phyloP scores from a whole-genome alignment of 2,888 invertebrate genomes.

The Phymatocera aterrima region DNA sequence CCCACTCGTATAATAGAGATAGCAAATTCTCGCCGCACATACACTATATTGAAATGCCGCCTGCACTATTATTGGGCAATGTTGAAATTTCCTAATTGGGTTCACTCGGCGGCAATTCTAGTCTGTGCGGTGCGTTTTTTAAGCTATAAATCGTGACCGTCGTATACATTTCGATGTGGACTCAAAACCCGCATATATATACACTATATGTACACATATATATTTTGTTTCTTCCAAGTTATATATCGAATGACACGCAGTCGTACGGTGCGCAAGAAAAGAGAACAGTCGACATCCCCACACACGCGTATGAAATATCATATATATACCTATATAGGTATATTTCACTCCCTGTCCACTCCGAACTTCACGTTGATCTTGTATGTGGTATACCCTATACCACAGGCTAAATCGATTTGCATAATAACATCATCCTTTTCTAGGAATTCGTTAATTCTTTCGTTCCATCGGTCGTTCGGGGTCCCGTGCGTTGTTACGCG shows the following conservation, averaged over 20 bases:
- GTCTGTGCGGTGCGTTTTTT: not conserved
- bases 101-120: not conserved
- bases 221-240: not conserved
- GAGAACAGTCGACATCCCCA: slow-evolving; percentile 1
- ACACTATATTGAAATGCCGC: too few species aligned
- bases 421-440: slow-evolving; percentile 38
- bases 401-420: slow-evolving; percentile 36
- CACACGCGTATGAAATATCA: not conserved
- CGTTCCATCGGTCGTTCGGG: too few species aligned
- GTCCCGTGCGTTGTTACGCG: slow-evolving; percentile 1
- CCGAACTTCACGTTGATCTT: not conserved
- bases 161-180: not conserved
- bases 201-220: not conserved
- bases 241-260: slow-evolving; percentile 2
- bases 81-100: slow-evolving; percentile 27
- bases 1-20: too few species aligned
- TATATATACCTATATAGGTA: not conserved
- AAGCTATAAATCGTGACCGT: slow-evolving; percentile 10
- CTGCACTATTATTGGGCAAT: not conserved
- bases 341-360: slow-evolving; percentile 1
- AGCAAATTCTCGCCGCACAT: too few species aligned
- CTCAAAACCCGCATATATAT: not conserved
- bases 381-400: not conserved
- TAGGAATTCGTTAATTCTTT: slow-evolving; percentile 26
- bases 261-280: not conserved